Evolutionary conservation across 2,888 invertebrate species (phyloP).

Genomic region (Saturnia japonica): DNA sequence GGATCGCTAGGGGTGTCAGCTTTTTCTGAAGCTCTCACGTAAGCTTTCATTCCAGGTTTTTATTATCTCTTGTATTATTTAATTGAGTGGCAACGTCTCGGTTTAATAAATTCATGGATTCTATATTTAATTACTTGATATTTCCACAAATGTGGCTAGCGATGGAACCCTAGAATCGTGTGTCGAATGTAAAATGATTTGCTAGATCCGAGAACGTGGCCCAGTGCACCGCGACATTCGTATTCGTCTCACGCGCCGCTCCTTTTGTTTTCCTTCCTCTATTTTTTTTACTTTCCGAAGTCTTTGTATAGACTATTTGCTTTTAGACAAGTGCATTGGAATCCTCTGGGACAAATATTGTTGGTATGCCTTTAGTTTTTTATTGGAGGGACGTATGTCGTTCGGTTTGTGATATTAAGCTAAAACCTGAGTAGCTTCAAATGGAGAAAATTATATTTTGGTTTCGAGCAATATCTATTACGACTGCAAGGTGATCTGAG

Average conservation of each 20-base stretch:
- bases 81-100: slow-evolving; percentile 58
- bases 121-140: slow-evolving; percentile 38
- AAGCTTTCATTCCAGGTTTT: slow-evolving; percentile 55
- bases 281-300: slow-evolving; percentile 37
- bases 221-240: slow-evolving; percentile 54
- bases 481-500: background rate
- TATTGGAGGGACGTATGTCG: slow-evolving; percentile 22
- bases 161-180: slow-evolving; percentile 50
- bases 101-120: slow-evolving; percentile 39
- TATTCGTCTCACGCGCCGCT: slow-evolving; percentile 53
- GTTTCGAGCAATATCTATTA: background rate
- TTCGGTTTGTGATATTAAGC: slow-evolving; percentile 17
- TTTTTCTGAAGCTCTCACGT: slow-evolving; percentile 72
- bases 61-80: slow-evolving; percentile 57
- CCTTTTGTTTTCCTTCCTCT: slow-evolving; percentile 68
- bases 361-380: slow-evolving; percentile 44
- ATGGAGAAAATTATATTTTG: background rate
- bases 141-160: slow-evolving; percentile 32
- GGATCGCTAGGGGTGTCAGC: slow-evolving; percentile 76
- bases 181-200: slow-evolving; percentile 70
- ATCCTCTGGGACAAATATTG: slow-evolving; percentile 67
- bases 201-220: slow-evolving; percentile 51
- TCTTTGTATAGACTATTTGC: slow-evolving; percentile 73
- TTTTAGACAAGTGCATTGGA: slow-evolving; percentile 72
- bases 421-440: slow-evolving; percentile 14